These are phyloP conservation scores for Pseudochirops corinnae DNA, from an alignment of 2,797 vertebrate species.

Conservation along the genomic window DNA sequence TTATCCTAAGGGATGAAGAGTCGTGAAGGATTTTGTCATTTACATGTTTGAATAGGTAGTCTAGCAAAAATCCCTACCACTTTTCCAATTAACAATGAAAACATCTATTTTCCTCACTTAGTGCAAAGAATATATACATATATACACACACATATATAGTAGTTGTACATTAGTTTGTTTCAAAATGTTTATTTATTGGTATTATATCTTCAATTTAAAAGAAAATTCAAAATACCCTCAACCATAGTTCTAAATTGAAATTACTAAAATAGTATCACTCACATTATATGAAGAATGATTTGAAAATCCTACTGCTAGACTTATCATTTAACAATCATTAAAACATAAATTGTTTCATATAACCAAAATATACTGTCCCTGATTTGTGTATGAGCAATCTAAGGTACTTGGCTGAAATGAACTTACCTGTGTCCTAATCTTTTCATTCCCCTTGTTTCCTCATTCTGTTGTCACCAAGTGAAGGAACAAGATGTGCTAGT, in stretches of 20 bases:
- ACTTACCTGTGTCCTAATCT: not conserved
- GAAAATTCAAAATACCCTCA: conserved; percentile 39
- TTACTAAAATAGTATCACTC: not conserved
- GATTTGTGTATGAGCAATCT: conserved; percentile 21
- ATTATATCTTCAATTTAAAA: conserved; percentile 13
- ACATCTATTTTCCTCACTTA: not conserved
- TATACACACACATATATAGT: not conserved
- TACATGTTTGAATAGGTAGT: not conserved
- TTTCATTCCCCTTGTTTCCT: conserved; percentile 31
- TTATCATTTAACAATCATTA: conserved; percentile 44
- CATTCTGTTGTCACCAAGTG: conserved; percentile 5
- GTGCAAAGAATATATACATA: not conserved
- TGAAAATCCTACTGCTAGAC: conserved; percentile 27
- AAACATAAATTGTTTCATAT: conserved; percentile 33
- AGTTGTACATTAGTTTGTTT: not conserved
- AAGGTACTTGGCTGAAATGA: not conserved
- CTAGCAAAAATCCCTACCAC: not conserved
- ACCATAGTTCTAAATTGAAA: conserved; percentile 28
- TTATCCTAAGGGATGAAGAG: not conserved
- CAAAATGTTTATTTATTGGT: not conserved
- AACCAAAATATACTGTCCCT: not conserved
- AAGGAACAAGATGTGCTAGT: not conserved
- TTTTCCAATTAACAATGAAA: not conserved
- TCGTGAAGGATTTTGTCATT: not conserved
- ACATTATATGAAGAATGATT: not conserved